Evolutionary conservation across 2,888 invertebrate genomes (phyloP).

Genomic region (Volucella bombylans): DNA sequence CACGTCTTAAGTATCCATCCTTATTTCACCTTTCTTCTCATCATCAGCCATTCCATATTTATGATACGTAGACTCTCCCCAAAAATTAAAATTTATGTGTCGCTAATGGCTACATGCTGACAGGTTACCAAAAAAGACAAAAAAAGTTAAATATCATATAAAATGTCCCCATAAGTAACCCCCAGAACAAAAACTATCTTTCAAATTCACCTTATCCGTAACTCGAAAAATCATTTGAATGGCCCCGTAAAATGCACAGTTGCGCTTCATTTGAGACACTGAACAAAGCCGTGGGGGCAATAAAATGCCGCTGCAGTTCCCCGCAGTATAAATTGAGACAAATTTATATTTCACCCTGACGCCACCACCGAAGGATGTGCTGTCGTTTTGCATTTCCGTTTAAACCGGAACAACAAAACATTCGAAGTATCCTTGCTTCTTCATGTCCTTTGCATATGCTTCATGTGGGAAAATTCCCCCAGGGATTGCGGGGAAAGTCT

Average conservation of each 20-base stretch:
- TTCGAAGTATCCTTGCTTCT: background rate
- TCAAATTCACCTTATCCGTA: conserved; percentile 44
- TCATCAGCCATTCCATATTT: too few relatives aligned
- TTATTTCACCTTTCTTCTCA: too few relatives aligned
- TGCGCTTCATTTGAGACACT: conserved; percentile 30
- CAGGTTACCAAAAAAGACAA: background rate
- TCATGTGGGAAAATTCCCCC: conserved; percentile 55
- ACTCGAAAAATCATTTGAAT: conserved; percentile 56
- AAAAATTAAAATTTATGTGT: conserved; percentile 46
- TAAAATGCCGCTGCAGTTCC: conserved; percentile 71
- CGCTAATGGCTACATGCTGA: conserved; percentile 30
- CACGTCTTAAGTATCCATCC: background rate
- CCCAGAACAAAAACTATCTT: conserved; percentile 35
- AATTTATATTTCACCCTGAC: conserved; percentile 70
- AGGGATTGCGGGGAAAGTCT: conserved; percentile 6
- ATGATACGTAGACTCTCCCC: background rate
- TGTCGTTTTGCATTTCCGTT: conserved; percentile 23
- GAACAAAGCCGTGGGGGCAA: conserved; percentile 46
- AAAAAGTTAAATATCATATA: background rate
- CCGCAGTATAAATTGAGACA: conserved; percentile 71
- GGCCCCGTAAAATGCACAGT: conserved; percentile 59
- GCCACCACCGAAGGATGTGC: background rate
- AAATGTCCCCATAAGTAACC: conserved; percentile 29
- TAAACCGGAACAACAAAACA: conserved; percentile 14
- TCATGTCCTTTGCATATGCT: conserved; percentile 31